Evolutionary conservation across 2,888 invertebrate genomes (phyloP).

Genomic region (Catonia carolina): DNA sequence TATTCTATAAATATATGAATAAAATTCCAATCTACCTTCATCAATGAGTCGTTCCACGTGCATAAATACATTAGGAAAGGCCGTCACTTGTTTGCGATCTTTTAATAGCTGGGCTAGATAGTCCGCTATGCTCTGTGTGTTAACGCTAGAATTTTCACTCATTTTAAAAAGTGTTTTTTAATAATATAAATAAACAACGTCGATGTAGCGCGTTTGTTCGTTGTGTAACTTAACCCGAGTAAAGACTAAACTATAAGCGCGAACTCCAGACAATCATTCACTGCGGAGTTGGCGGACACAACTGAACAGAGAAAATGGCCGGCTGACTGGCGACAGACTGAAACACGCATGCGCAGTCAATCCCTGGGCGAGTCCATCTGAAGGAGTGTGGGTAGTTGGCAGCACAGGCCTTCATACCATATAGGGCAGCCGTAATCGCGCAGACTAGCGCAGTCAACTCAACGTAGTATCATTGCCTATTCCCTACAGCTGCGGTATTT

Average conservation of each 20-base stretch:
- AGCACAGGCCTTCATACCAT: constrained; percentile 2
- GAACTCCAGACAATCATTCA: neutral
- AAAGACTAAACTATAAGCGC: neutral
- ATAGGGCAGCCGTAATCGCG: constrained; percentile 2
- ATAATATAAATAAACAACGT: constrained; percentile 3
- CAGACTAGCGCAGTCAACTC: too few relatives aligned
- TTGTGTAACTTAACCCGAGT: constrained; percentile 12
- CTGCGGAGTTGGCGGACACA: constrained; percentile 7
- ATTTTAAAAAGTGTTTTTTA: constrained; percentile 21
- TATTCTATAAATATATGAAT: too few relatives aligned
- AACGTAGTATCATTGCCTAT: neutral
- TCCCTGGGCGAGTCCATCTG: constrained; percentile 9
- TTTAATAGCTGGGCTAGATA: constrained; percentile 99
- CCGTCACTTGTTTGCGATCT: constrained; percentile 99
- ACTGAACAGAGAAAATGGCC: constrained; percentile 14
- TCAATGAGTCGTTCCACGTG: constrained; percentile 98
- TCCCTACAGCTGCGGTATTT: neutral
- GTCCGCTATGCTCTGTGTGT: constrained; percentile 96
- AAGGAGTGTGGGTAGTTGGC: neutral
- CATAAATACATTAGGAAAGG: constrained; percentile 99
- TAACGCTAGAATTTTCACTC: constrained; percentile 31
- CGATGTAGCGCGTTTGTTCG: constrained; percentile 7
- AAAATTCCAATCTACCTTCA: constrained; percentile 97
- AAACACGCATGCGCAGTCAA: constrained; percentile 1
- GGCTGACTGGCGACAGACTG: constrained; percentile 1